A percentile compares a stretch with the other conserved stretches of the same genome.
phyloP scores from a whole-genome alignment of 2,888 invertebrate species.

The Ceraclea dissimilis region DNA sequence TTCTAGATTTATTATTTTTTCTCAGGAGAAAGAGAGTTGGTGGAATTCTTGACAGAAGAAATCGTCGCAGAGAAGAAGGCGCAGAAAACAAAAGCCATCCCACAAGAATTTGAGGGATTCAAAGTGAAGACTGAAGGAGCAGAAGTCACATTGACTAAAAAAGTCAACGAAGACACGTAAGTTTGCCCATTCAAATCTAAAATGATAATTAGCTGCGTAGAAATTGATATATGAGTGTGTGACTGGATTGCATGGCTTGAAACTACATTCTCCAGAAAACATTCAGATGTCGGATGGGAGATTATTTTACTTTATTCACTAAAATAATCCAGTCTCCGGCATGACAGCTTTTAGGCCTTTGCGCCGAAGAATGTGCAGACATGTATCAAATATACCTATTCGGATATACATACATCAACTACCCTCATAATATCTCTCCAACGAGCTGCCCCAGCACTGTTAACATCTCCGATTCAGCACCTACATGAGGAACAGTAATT shows the following conservation, averaged over 20 bases:
- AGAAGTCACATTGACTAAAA: constrained; percentile 75
- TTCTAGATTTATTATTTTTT: constrained; percentile 4
- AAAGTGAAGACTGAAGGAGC: constrained; percentile 71
- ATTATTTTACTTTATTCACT: too few relatives aligned
- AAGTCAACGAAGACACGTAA: constrained; percentile 63
- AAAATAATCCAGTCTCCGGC: too few relatives aligned
- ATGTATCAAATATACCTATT: too few relatives aligned
- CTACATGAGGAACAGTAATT: too few relatives aligned
- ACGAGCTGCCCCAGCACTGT: too few relatives aligned
- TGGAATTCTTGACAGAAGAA: constrained; percentile 89
- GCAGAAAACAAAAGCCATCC: constrained; percentile 65
- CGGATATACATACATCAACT: too few relatives aligned
- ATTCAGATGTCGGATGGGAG: too few relatives aligned
- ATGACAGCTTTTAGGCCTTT: too few relatives aligned
- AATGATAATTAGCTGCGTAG: too few relatives aligned
- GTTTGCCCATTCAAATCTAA: constrained; percentile 29
- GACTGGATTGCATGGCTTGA: neutral
- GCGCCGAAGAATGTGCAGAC: too few relatives aligned
- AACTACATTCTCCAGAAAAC: neutral
- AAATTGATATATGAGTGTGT: neutral
- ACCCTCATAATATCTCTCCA: too few relatives aligned
- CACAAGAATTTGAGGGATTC: constrained; percentile 76
- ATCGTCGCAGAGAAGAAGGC: constrained; percentile 85
- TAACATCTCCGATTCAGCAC: too few relatives aligned
- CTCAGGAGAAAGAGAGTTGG: constrained; percentile 76